Base-by-base conservation (phyloP, 1,140 invertebrate species). In the Ditylenchus dipsaci region DNA sequence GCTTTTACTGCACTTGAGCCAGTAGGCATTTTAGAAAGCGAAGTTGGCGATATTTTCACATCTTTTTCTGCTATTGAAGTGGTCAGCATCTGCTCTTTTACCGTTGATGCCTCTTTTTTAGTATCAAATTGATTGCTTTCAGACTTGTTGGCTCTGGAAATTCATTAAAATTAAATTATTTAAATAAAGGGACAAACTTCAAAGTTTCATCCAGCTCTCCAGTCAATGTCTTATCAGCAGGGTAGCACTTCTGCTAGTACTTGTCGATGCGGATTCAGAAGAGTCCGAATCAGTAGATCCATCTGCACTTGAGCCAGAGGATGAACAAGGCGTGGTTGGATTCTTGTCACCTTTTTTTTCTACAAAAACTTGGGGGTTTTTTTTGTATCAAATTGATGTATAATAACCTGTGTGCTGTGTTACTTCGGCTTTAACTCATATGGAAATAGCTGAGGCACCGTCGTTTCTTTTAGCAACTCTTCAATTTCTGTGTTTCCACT, bases 401-500 rank as follows among this genome's bases (percentile, higher is more conserved):
- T 21, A 1, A 61, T 61, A 5, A 61, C 59, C n/a, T 61, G 59
- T 33, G 8, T 26, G n/a, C 26, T 30, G 1, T 56, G 23, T 66
- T n/a, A 5, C 3, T 21, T 26, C 15, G 8, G 49, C 49, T 19
- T 21, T 21, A 15, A 7, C 15, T 53, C 3, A 64, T 29, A 65
- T 38, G 63, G 63, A 65, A 21, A 65, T 1, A 65, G 21, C 15
- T 66, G 23, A n/a, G 42, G 29, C 7, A 65, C 42, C 11, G 29
- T 5, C 3, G 3, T n/a, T 29, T 26, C 57, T 19, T n/a, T 26
- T 7, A 65, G 57, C n/a, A 65, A 29, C 38, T 23, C 3, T 7
- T 27, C 26, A 65, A 65, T 65, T 63, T 65, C 42, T 56, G n/a
- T 56, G 21, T 38, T 26, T 13, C 42, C 57, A 19, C 63, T 19